Evolutionary conservation across 2,888 invertebrate species (phyloP).

Genomic region (Scaptomyza caliginosa): DNA sequence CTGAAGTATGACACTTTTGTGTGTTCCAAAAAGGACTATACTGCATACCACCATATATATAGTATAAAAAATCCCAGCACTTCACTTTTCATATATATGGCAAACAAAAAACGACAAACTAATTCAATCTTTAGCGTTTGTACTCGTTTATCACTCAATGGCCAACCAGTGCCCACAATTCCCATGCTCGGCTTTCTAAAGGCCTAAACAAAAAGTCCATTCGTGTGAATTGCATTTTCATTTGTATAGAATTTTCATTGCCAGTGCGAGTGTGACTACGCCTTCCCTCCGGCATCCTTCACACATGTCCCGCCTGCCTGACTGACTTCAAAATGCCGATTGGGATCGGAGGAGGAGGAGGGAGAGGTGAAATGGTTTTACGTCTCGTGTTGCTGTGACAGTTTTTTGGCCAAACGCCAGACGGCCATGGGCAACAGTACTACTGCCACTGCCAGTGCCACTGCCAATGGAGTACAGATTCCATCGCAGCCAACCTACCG

Average conservation of each 20-base stretch:
- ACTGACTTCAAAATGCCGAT: slow-evolving; percentile 30
- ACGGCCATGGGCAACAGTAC: slow-evolving; percentile 34
- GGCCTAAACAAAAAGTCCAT: slow-evolving; percentile 47
- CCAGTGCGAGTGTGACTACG: slow-evolving; percentile 42
- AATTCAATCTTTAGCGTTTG: slow-evolving; percentile 71
- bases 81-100: slow-evolving; percentile 29
- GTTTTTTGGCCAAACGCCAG: slow-evolving; percentile 75
- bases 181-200: slow-evolving; percentile 21
- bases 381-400: slow-evolving; percentile 77
- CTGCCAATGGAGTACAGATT: slow-evolving; percentile 41
- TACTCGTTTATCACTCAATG: slow-evolving; percentile 66
- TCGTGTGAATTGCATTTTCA: slow-evolving; percentile 78
- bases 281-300: slow-evolving; percentile 52
- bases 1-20: slow-evolving; percentile 47
- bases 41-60: neutral
- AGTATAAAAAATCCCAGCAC: slow-evolving; percentile 24
- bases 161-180: slow-evolving; percentile 14
- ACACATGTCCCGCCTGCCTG: slow-evolving; percentile 49
- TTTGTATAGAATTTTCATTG: slow-evolving; percentile 79
- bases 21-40: slow-evolving; percentile 15
- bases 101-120: slow-evolving; percentile 64
- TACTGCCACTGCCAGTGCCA: slow-evolving; percentile 33
- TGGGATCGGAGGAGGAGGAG: neutral
- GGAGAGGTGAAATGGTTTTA: slow-evolving; percentile 14
- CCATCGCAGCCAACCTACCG: slow-evolving; percentile 4